Percentiles rank a stretch among this genome's conserved stretches.
phyloP scores from a whole-genome alignment of 2,888 invertebrate species.

The Pelosia muscerda region DNA sequence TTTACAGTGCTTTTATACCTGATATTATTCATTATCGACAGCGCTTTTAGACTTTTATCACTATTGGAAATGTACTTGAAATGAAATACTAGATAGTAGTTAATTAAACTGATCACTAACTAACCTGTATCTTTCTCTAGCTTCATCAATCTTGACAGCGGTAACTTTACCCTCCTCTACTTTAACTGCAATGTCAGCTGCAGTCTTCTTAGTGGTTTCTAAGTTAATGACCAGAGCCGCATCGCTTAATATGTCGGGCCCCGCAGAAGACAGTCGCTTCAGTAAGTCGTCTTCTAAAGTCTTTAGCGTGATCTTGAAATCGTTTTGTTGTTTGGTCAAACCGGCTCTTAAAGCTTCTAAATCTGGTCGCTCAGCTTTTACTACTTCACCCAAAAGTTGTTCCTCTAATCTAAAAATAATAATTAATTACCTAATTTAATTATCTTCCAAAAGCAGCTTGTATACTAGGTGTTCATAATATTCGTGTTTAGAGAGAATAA shows the following conservation, averaged over 20 bases:
- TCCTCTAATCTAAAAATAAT: constrained; percentile 90
- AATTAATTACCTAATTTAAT: no score
- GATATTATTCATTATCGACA: no score
- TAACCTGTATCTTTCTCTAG: constrained; percentile 93
- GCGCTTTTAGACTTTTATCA: no score
- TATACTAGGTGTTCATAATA: no score
- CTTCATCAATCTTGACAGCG: constrained; percentile 95
- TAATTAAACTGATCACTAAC: background rate
- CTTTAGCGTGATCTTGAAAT: constrained; percentile 97
- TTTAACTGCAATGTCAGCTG: constrained; percentile 95
- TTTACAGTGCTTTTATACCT: no score
- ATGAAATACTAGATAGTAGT: no score
- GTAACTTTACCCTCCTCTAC: constrained; percentile 95
- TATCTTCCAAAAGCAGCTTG: background rate
- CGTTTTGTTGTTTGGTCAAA: constrained; percentile 96
- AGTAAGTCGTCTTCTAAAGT: constrained; percentile 96
- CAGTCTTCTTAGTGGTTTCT: constrained; percentile 97
- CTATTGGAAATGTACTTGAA: no score
- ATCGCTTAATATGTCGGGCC: constrained; percentile 96
- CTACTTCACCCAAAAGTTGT: constrained; percentile 96
- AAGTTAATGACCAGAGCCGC: constrained; percentile 96
- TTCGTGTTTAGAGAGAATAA: no score
- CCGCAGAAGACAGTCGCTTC: constrained; percentile 94
- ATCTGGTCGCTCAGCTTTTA: constrained; percentile 97
- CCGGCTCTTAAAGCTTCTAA: constrained; percentile 93